Evolutionary conservation across 2,888 invertebrate genomes (phyloP), one percentile per base, ranked within the genome.

Genomic region (Agrypnus murinus): DNA sequence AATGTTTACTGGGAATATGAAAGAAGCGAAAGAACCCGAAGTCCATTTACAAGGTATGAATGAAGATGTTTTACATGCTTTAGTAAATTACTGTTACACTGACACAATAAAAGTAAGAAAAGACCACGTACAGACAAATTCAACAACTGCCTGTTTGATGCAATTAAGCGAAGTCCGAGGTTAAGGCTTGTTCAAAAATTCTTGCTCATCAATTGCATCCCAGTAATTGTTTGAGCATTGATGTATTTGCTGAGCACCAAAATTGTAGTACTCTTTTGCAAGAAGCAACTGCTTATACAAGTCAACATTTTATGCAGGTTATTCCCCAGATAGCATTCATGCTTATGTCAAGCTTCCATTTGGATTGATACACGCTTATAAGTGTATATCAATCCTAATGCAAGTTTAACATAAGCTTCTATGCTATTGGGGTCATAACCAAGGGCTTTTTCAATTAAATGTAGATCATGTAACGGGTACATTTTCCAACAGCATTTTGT

Each of bases 141-240:
- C 98, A 76, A 92, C 93, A 34, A 96, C 97, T 38, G 95, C 97
- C 6, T 95, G 95, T 84, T 88, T 97, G 63, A 89, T 98, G 71
- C 96, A 97, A 85, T 87, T 98, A 59, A 89, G 89, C 79, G 92
- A 95, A 77, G 96, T 97, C 40, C n/a, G n/a, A n/a, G n/a, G 94
- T 95, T 45, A 93, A 93, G 78, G 96, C 96, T 34, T 97, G 97
- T 83, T 96, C 96, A 81, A 90, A 91, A 80, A 98, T 96, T 85
- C 88, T 98, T 63, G 92, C 93, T 80, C 94, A 95, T 80, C 97
- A 97, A 84, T 87, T 96, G 64, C 95, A 96, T 86, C 97, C 97
- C 0, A 96, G 96, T 80, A 98, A 98, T 85, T 97, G 97, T 86
- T 89, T 98, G 75, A 97, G 97, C 17, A 97, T 98, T 82, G 92